Evolutionary conservation across 2,113 vertebrate species (phyloP), one percentile per base, ranked within the genome.

Genomic region (Corythaeola cristata): DNA sequence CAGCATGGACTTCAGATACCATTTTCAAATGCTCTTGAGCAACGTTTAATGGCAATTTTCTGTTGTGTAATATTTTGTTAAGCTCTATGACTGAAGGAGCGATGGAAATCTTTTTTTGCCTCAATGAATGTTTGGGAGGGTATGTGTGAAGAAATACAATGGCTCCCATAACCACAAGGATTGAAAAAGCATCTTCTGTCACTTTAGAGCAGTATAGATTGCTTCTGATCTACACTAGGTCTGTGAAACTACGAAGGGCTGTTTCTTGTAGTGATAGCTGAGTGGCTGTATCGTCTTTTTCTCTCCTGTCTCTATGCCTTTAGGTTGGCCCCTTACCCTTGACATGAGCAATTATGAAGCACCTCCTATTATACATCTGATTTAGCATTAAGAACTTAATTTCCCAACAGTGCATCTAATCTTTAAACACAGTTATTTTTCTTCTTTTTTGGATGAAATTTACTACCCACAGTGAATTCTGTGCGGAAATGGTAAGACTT

Each of bases 371-470:
- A 18, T n/a, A 64, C 14, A 72, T 88, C 69, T 79, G 69, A 95
- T 64, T 85, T 91, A 95, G 27, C 47, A 56, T 68, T 82, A 96
- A 79, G 69, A 85, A 89, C n/a, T 50, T 87, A 41, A 89, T 91
- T 96, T 90, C 84, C 71, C 74, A 95, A 62, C 81, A 88, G 78
- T 66, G 50, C 1, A 15, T 60, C 89, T 94, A 95, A 95, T 95
- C 95, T 96, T 92, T 69, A 95, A 95, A 88, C 24, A 35, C 10
- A 10, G 58, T 28, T 53, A 60, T 90, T 90, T 90, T 91, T 88
- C 76, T 84, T 76, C 8, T 56, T 59, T 50, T 75, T 79, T 78
- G 33, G 50, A 95, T 88, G 58, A 91, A 59, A 67, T 85, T 50
- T 89, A 69, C 62, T 92, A 64, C 28, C 49, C 74, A 44, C 41